A percentile compares a stretch with the other conserved stretches of the same genome.
These are phyloP conservation scores for Ophonus ardosiacus DNA, from an alignment of 2,888 invertebrate species.

Conservation along the genomic window DNA sequence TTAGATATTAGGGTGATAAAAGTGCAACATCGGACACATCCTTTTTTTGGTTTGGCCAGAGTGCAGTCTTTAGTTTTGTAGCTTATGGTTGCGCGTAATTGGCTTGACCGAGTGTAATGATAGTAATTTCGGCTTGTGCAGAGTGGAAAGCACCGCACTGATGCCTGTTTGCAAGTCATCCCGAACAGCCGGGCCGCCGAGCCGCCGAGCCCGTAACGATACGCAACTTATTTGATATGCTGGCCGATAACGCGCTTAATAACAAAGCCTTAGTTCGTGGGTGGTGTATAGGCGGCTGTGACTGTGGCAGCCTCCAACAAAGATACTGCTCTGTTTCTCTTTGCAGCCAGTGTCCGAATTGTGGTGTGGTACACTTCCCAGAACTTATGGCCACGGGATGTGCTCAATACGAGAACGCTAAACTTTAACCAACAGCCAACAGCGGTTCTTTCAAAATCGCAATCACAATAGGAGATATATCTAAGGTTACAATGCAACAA, in stretches of 20 bases:
- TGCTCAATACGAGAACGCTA: too few species aligned
- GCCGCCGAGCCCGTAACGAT: slow-evolving; percentile 13
- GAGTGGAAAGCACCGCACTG: not conserved
- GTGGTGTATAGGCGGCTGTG: slow-evolving; percentile 45
- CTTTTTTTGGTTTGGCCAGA: not conserved
- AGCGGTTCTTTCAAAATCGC: too few species aligned
- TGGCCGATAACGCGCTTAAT: slow-evolving; percentile 49
- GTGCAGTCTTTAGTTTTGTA: too few species aligned
- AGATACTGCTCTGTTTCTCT: not conserved
- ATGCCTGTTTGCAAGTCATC: slow-evolving; percentile 46
- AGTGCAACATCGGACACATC: too few species aligned
- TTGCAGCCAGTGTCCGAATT: slow-evolving; percentile 14
- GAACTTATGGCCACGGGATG: not conserved
- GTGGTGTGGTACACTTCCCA: slow-evolving; percentile 7
- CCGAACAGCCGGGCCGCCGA: not conserved
- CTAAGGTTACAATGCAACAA: too few species aligned
- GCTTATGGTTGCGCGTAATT: not conserved
- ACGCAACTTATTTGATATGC: slow-evolving; percentile 56
- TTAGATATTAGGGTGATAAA: too few species aligned
- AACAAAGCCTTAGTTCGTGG: slow-evolving; percentile 58
- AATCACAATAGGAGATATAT: too few species aligned
- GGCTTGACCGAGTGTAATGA: not conserved
- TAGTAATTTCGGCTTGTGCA: not conserved
- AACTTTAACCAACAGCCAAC: too few species aligned
- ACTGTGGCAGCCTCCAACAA: not conserved